Evolutionary conservation across 2,797 vertebrate species (phyloP).

Genomic region (Tauraco hartlaubi): DNA sequence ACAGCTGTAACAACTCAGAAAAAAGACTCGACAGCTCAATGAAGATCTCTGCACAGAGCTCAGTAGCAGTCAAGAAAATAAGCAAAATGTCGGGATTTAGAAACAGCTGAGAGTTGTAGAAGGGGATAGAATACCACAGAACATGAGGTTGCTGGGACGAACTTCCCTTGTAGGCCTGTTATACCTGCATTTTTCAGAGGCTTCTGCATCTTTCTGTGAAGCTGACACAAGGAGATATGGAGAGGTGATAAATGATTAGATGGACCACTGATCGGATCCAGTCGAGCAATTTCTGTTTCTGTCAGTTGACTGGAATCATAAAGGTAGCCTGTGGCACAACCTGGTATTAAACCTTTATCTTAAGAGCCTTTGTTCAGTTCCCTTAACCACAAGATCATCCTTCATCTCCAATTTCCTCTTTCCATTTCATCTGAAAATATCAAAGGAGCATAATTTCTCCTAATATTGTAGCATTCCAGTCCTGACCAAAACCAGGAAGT

Average conservation of each 20-base stretch:
- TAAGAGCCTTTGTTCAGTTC: constrained; percentile 13
- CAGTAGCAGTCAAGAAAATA: neutral
- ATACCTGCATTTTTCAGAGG: neutral
- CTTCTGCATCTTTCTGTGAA: neutral
- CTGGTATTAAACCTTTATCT: constrained; percentile 50
- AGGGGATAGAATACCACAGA: neutral
- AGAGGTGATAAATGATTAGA: constrained; percentile 14
- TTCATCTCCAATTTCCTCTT: constrained; percentile 60
- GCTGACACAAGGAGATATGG: neutral
- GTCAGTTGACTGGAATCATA: constrained; percentile 6
- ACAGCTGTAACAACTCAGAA: constrained; percentile 64
- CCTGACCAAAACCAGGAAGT: constrained; percentile 50
- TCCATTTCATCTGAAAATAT: constrained; percentile 63
- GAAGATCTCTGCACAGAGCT: constrained; percentile 28
- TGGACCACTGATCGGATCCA: constrained; percentile 10
- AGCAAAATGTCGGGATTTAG: constrained; percentile 30
- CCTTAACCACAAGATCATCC: constrained; percentile 47
- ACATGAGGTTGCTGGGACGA: neutral
- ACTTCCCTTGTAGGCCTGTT: neutral
- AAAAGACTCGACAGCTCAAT: constrained; percentile 63
- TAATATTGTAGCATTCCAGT: constrained; percentile 43
- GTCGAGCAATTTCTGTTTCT: neutral
- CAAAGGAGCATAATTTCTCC: constrained; percentile 50
- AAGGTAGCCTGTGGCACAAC: constrained; percentile 33
- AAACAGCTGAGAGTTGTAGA: neutral